phyloP scores from a whole-genome alignment of 2,888 invertebrate genomes.

The Andrena trimmerana region DNA sequence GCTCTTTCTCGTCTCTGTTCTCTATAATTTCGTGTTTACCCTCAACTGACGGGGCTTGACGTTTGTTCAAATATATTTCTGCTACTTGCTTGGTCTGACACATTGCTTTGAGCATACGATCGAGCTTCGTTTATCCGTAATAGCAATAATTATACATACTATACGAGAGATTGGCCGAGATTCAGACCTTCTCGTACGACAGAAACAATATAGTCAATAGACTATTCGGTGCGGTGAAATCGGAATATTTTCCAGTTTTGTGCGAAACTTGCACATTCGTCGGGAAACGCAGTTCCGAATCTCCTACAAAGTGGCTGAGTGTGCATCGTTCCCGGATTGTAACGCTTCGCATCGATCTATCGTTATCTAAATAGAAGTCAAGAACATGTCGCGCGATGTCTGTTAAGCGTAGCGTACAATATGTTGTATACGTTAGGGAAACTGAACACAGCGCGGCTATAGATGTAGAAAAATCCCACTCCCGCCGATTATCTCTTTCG shows the following conservation, averaged over 20 bases:
- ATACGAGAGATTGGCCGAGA: too few species aligned
- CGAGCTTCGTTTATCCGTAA: background rate
- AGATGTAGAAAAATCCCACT: constrained; percentile 71
- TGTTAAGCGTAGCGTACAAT: background rate
- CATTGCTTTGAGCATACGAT: background rate
- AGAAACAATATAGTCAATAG: background rate
- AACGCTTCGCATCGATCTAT: constrained; percentile 7
- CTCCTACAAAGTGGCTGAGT: background rate
- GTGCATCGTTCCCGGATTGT: background rate
- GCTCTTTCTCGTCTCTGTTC: background rate
- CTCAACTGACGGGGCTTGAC: background rate
- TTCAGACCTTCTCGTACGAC: background rate
- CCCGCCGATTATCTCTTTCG: constrained; percentile 62
- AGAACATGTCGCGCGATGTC: constrained; percentile 35
- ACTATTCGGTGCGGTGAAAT: background rate
- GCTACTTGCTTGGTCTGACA: background rate
- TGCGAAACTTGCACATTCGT: constrained; percentile 16
- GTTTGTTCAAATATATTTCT: background rate
- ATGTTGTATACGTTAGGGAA: constrained; percentile 49
- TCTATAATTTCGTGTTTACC: background rate
- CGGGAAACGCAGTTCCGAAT: background rate
- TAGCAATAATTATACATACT: background rate
- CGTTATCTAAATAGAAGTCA: constrained; percentile 22
- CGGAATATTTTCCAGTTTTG: constrained; percentile 1
- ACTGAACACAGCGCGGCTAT: constrained; percentile 76